These are phyloP conservation scores for Anthopleura sola DNA, from an alignment of 64 coral and sea anemone genomes.

Conservation along the genomic window DNA sequence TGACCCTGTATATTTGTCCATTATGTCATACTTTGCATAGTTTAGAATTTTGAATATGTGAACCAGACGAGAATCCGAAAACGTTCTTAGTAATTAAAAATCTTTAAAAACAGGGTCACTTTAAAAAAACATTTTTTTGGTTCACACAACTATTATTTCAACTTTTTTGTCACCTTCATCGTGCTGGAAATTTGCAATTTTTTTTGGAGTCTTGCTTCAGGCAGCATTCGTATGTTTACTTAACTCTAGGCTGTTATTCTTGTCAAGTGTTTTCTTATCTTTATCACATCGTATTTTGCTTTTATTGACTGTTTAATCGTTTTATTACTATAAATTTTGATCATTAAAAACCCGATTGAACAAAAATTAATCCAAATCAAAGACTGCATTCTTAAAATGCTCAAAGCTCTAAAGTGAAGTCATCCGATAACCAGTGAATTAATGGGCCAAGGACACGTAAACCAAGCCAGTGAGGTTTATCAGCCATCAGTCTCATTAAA, in stretches of 20 bases:
- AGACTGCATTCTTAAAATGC: slow-evolving; percentile 1
- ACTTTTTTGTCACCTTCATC: neutral
- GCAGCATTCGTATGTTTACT: neutral
- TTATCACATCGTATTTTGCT: neutral
- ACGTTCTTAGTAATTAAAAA: neutral
- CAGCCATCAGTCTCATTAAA: neutral
- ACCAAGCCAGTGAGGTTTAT: neutral
- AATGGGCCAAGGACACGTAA: neutral
- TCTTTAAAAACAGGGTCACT: neutral
- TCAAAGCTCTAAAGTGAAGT: neutral
- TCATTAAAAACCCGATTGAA: neutral
- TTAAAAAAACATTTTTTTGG: neutral
- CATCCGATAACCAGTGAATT: neutral
- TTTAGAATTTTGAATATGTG: neutral
- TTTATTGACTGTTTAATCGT: neutral
- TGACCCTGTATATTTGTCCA: neutral
- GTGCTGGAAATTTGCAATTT: no score
- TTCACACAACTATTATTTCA: no score
- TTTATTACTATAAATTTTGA: neutral
- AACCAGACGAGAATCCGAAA: neutral
- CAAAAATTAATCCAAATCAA: neutral
- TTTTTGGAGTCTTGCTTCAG: no score
- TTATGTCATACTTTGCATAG: neutral
- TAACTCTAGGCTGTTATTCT: neutral
- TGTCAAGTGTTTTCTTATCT: neutral